These are phyloP conservation scores for Eupithecia subumbrata DNA, from an alignment of 2,888 invertebrate genomes.

Conservation along the genomic window DNA sequence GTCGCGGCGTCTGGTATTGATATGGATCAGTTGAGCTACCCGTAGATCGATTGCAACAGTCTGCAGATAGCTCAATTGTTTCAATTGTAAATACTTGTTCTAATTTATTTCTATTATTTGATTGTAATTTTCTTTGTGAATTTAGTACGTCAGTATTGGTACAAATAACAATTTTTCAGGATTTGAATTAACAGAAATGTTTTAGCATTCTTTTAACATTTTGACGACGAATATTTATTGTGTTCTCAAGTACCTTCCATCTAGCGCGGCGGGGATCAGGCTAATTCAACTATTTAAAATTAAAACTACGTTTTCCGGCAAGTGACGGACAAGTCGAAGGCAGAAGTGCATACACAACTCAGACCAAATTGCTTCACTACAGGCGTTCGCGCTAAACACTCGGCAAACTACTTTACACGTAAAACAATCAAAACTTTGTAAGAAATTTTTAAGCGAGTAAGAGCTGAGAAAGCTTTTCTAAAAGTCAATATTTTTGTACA, in stretches of 20 bases:
- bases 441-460: background rate
- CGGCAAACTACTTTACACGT: background rate
- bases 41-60: no score
- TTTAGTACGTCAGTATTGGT: no score
- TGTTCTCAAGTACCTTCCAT: background rate
- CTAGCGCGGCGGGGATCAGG: conserved; percentile 2
- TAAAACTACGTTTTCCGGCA: conserved; percentile 48
- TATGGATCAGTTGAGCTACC: no score
- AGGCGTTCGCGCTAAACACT: background rate
- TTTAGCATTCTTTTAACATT: background rate
- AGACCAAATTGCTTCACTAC: conserved; percentile 20
- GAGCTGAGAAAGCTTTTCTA: background rate
- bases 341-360: conserved; percentile 31
- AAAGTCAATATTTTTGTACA: background rate
- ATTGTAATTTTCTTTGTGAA: no score
- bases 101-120: no score
- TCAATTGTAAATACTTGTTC: no score
- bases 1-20: no score
- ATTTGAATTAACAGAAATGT: background rate
- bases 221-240: background rate
- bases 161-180: no score
- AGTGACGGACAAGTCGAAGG: conserved; percentile 53
- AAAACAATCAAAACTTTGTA: background rate
- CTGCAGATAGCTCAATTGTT: no score
- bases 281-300: conserved; percentile 45